Evolutionary conservation across 2,113 vertebrate species (phyloP).

Genomic region (Progne subis): DNA sequence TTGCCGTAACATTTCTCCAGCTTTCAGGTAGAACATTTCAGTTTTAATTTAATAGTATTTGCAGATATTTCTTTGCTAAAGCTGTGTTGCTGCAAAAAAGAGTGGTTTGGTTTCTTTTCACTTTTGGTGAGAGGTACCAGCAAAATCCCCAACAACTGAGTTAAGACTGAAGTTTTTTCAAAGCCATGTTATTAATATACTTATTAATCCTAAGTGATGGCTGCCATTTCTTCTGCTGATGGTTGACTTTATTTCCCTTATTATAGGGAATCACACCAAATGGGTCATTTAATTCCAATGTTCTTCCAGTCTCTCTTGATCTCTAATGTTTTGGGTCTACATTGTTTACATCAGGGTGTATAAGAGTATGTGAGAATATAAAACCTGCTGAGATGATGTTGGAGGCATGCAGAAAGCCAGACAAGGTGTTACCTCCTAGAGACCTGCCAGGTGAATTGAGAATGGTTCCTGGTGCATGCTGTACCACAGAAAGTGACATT

Average conservation of each 20-base stretch:
- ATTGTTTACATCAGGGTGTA: not conserved
- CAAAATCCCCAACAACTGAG: accelerated
- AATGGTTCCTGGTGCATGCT: not conserved
- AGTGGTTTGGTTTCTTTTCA: not conserved
- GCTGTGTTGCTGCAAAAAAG: accelerated
- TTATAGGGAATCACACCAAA: not conserved
- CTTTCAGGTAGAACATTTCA: not conserved
- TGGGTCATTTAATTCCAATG: not conserved
- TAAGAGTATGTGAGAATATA: not conserved
- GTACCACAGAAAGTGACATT: too few relatives aligned
- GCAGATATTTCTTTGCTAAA: not conserved
- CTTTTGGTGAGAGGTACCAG: not conserved
- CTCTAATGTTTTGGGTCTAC: not conserved
- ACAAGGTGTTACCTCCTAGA: accelerated
- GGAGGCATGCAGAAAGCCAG: not conserved
- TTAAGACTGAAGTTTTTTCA: not conserved
- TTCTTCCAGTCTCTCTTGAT: not conserved
- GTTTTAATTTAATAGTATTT: not conserved
- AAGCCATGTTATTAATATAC: not conserved
- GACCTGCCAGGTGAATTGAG: not conserved
- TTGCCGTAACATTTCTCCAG: not conserved
- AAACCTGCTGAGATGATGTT: not conserved
- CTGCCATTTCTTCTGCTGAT: not conserved
- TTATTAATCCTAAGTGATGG: not conserved
- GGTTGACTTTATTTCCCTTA: not conserved